These are phyloP conservation scores for Heliconius ismenius DNA, from an alignment of 2,888 invertebrate genomes.

Conservation along the genomic window DNA sequence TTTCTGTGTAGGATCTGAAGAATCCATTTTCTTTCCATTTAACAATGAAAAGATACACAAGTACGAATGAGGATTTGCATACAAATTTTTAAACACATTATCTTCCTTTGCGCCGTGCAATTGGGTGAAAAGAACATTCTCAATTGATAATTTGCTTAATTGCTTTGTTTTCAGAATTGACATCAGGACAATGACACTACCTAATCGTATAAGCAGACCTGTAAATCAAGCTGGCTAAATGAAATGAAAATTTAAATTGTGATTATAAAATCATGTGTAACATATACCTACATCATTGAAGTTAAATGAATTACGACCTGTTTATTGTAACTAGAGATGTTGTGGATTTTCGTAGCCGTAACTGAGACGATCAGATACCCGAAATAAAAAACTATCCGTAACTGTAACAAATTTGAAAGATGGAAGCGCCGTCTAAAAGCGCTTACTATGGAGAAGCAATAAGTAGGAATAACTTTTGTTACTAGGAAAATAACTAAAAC, in stretches of 20 bases:
- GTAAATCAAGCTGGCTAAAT: slow-evolving; percentile 66
- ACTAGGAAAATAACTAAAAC: not conserved
- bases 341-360: not conserved
- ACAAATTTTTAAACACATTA: too few relatives aligned
- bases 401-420: too few relatives aligned
- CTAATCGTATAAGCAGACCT: slow-evolving; percentile 85
- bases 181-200: slow-evolving; percentile 85
- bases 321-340: not conserved
- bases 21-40: too few relatives aligned
- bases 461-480: not conserved
- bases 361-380: too few relatives aligned
- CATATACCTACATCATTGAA: slow-evolving; percentile 1
- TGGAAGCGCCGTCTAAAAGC: too few relatives aligned
- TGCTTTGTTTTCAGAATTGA: slow-evolving; percentile 80
- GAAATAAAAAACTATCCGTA: too few relatives aligned
- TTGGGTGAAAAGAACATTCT: too few relatives aligned
- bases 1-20: too few relatives aligned
- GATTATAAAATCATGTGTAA: slow-evolving; percentile 11
- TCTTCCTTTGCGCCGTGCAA: too few relatives aligned
- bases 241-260: not conserved
- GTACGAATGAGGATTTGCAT: too few relatives aligned
- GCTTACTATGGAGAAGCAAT: not conserved
- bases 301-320: not conserved
- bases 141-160: not conserved
- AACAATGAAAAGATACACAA: too few relatives aligned